Percentiles rank a stretch among this genome's conserved stretches.
Evolutionary conservation across 2,113 vertebrate species (phyloP).

Genomic region (Bos indicus): DNA sequence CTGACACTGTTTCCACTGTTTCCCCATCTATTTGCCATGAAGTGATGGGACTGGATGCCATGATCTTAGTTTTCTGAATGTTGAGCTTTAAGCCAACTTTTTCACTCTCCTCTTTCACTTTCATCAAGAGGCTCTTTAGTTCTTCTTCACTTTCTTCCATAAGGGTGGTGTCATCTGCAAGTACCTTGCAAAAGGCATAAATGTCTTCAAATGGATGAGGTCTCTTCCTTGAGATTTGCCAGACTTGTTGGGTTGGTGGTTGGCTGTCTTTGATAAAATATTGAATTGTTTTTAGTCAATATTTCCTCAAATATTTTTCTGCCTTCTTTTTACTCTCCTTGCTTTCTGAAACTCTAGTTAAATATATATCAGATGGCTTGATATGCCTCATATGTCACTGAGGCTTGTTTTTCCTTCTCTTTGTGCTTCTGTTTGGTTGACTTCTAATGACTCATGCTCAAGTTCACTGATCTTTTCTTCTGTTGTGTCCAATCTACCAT

Average conservation of each 20-base stretch:
- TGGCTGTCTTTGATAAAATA: not conserved
- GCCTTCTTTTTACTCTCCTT: not conserved
- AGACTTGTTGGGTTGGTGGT: not conserved
- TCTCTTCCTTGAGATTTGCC: not conserved
- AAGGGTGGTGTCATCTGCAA: not conserved
- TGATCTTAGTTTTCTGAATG: not conserved
- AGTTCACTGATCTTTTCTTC: conserved; percentile 1
- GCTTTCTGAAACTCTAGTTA: not conserved
- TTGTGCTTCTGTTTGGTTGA: not conserved
- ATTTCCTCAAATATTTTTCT: not conserved
- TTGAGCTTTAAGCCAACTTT: not conserved
- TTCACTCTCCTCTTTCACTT: not conserved
- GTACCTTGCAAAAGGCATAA: not conserved
- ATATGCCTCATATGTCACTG: not conserved
- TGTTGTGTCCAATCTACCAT: not conserved
- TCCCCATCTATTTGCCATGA: not conserved
- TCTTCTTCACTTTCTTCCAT: not conserved
- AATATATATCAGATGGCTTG: not conserved
- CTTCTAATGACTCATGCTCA: not conserved
- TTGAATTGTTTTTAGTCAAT: not conserved
- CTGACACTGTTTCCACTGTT: not conserved
- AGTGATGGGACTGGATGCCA: not conserved
- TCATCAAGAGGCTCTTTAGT: not conserved
- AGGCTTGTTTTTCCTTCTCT: not conserved
- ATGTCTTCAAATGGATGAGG: not conserved